Base-by-base conservation (phyloP, 2,888 invertebrate species). In the Luffia ferchaultella region DNA sequence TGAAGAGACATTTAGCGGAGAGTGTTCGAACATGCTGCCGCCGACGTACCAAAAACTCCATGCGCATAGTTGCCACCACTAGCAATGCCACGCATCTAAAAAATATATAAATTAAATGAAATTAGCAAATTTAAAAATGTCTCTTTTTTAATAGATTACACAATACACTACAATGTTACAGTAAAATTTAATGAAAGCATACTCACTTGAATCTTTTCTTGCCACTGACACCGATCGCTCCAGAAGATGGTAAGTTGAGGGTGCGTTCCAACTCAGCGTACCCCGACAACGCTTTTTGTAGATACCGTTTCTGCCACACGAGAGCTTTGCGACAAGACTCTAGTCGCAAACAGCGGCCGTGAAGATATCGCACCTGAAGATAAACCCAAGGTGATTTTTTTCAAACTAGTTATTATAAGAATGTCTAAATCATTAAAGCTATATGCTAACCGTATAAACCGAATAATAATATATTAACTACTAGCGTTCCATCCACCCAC, bases 271-370 rank as follows among this genome's bases (percentile, higher is more conserved):
- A 45, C 84, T 87, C 55, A 66, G 76, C 49, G 73, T 80, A 80
- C 0, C 80, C 84, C 1, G 75, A 70, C 45, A 93, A 66, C 52
- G 92, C 87, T 16, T 91, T 86, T 55, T 93, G 86, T 50, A 97
- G 76, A 71, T 96, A 97, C 17, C 91, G 88, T 76, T 97, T 97
- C 80, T 97, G 97, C 87, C 92, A 96, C 49, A 92, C 88, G 50
- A 97, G 80, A 15, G 96, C 93, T 69, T 95, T 96, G 52, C 93
- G 88, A 61, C 92, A 93, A 64, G 95, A 95, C 67, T 96, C 93
- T 2, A 92, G 88, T 30, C 93, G 86, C 57, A 95, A 76, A 66
- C 91, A 93, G 45, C 82, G 77, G 1, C 76, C 73, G 65, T 85
- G 79, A 20, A 84, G 67, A 65, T 73, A 82, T 15, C 82, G 77